Percentiles rank a stretch among this genome's conserved stretches.
Evolutionary conservation across 2,888 invertebrate genomes (phyloP).

Genomic region (Dicranocentrus wangi): DNA sequence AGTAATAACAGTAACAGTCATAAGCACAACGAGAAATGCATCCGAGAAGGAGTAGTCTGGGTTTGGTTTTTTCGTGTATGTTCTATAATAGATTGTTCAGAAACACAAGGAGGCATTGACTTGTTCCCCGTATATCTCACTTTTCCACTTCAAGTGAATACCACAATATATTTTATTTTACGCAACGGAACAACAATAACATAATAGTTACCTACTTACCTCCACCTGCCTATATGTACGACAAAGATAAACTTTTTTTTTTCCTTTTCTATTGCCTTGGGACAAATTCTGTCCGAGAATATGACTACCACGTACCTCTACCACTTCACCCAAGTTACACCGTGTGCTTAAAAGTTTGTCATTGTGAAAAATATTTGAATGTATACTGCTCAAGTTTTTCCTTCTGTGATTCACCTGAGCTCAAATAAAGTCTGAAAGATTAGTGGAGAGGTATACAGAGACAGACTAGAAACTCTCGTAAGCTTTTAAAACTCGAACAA

Average conservation of each 20-base stretch:
- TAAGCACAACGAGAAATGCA: too few relatives aligned
- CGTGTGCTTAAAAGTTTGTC: too few relatives aligned
- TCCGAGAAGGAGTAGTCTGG: too few relatives aligned
- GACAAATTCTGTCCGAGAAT: neutral
- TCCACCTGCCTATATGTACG: neutral
- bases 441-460: neutral
- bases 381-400: neutral
- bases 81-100: too few relatives aligned
- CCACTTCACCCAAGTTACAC: too few relatives aligned
- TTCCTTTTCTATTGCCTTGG: neutral
- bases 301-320: too few relatives aligned
- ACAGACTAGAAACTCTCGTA: neutral
- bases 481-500: neutral
- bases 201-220: neutral
- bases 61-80: too few relatives aligned
- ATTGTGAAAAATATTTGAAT: neutral
- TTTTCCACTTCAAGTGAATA: too few relatives aligned
- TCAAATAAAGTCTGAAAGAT: neutral
- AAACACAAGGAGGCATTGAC: neutral
- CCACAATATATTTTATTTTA: too few relatives aligned
- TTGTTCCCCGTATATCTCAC: neutral
- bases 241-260: neutral
- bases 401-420: neutral
- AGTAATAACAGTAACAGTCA: too few relatives aligned
- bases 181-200: too few relatives aligned